Evolutionary conservation across 2,113 vertebrate genomes (phyloP), one percentile per base, ranked within the genome.

Genomic region (Sebastes fasciatus): DNA sequence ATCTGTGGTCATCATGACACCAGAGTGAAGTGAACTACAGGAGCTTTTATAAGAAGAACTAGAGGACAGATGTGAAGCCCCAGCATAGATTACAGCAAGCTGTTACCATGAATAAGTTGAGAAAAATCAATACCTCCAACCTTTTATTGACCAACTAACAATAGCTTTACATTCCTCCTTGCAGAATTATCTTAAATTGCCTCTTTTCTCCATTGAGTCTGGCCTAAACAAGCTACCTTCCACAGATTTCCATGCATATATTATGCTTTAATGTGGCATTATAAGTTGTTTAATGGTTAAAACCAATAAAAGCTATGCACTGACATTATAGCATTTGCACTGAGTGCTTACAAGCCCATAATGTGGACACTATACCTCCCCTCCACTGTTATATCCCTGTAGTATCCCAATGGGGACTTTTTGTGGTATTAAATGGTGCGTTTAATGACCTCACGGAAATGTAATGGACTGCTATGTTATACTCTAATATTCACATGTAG

Each of bases 361-460:
- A 80, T 55, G 68, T 16, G 17, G 49, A 68, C 77, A 79, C 43
- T 76, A 48, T 58, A 54, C n/a, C 34, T 34, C 34, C 73, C 26
- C 45, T 72, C 40, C 64, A 21, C 19, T 82, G 68, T 60, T 68
- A 81, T 71, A 62, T 61, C 21, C 51, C 88, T 67, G 74, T 54
- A 74, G 61, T 9, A 43, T 77, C 78, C 84, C 76, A 58, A 26
- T 26, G 51, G 84, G 40, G 23, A 54, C 19, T 69, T 79, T 84
- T 63, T 76, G 86, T 66, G 79, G 83, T 71, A 66, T 77, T 89
- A 77, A 85, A 90, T 88, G 42, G 80, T 80, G 83, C 64, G 82
- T 88, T 90, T 86, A 84, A 88, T 84, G 87, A 86, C 90, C 67
- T 76, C 7, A 48, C 0, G 66, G 72, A 54, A 34, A 66, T 69